These are phyloP conservation scores for Alca torda DNA, from an alignment of 2,797 vertebrate species.

Conservation along the genomic window DNA sequence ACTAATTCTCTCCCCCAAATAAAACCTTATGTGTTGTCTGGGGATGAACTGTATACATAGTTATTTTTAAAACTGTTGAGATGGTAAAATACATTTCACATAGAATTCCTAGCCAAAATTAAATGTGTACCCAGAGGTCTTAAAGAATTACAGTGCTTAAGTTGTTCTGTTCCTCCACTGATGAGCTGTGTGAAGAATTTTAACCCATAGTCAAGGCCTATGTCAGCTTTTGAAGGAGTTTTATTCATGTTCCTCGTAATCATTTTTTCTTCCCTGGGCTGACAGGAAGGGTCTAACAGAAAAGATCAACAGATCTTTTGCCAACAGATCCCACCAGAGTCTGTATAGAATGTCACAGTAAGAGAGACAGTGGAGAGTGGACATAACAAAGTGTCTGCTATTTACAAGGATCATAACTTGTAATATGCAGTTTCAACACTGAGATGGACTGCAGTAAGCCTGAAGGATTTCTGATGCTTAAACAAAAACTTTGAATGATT, in stretches of 20 bases:
- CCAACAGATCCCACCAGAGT: conserved; percentile 52
- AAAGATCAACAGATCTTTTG: neutral
- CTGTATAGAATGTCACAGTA: conserved; percentile 45
- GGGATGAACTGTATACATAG: conserved; percentile 16
- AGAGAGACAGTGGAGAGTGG: conserved; percentile 33
- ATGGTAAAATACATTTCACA: conserved; percentile 19
- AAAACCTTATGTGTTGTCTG: conserved; percentile 37
- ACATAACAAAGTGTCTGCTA: conserved; percentile 58
- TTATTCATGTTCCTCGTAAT: conserved; percentile 10
- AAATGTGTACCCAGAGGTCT: conserved; percentile 6
- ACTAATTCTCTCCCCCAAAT: conserved; percentile 15
- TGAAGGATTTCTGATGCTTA: conserved; percentile 50
- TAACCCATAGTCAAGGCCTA: neutral
- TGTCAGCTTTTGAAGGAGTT: conserved; percentile 30
- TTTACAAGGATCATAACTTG: conserved; percentile 53
- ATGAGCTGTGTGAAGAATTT: conserved; percentile 17
- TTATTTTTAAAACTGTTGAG: conserved; percentile 39
- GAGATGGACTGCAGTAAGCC: conserved; percentile 8
- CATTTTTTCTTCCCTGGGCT: conserved; percentile 44
- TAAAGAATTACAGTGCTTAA: neutral
- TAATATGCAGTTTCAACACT: conserved; percentile 54
- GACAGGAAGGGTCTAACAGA: conserved; percentile 4
- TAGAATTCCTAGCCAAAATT: conserved; percentile 12
- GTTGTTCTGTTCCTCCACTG: neutral
- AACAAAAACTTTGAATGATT: conserved; percentile 61